phyloP scores from a whole-genome alignment of 2,888 invertebrate genomes.

The Odontocolon sp. region DNA sequence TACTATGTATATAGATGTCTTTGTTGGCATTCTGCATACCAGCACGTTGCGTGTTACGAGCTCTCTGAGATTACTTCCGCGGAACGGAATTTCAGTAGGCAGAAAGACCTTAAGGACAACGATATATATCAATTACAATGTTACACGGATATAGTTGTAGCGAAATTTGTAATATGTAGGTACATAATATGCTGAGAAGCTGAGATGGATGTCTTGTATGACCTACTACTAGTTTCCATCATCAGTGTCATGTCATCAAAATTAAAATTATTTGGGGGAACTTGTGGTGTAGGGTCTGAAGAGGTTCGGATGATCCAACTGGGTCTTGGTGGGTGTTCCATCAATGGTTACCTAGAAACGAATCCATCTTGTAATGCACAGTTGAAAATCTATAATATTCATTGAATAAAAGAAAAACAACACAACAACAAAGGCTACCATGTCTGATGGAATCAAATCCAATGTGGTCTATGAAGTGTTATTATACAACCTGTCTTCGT shows the following conservation, averaged over 20 bases:
- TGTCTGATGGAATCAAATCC: too few relatives aligned
- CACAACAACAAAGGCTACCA: too few relatives aligned
- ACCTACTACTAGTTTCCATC: neutral
- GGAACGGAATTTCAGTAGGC: conserved; percentile 32
- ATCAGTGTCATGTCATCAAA: neutral
- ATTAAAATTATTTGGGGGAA: neutral
- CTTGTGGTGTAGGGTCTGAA: neutral
- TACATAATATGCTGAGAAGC: too few relatives aligned
- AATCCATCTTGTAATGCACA: too few relatives aligned
- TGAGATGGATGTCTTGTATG: too few relatives aligned
- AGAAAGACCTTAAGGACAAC: neutral
- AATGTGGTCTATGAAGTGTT: too few relatives aligned
- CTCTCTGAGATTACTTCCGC: conserved; percentile 38
- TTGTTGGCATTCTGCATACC: conserved; percentile 25
- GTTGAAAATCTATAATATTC: too few relatives aligned
- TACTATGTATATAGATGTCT: neutral
- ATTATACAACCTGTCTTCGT: too few relatives aligned
- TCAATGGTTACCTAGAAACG: conserved; percentile 6
- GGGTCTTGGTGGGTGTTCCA: conserved; percentile 29
- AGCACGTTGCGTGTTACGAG: conserved; percentile 35
- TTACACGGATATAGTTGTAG: neutral
- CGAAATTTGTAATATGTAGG: neutral
- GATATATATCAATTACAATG: conserved; percentile 15
- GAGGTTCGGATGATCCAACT: neutral
- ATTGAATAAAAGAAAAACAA: neutral